phyloP scores from a whole-genome alignment of 2,797 vertebrate genomes.

The Spheniscus humboldti region DNA sequence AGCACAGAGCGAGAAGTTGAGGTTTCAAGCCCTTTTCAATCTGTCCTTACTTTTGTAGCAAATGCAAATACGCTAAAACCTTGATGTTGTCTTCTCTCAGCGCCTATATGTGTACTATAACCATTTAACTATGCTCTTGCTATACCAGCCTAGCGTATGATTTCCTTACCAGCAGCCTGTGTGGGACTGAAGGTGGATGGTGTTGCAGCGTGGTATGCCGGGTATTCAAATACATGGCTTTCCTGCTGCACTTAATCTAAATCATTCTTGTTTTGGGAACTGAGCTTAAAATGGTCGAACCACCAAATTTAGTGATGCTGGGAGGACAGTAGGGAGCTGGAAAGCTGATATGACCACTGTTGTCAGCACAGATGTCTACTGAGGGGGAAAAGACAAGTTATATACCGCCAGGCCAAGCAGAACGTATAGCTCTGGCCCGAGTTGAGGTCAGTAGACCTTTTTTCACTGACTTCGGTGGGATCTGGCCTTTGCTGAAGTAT shows the following conservation, averaged over 20 bases:
- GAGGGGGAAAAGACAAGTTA: neutral
- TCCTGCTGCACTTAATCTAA: neutral
- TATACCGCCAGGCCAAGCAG: neutral
- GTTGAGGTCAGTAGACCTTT: neutral
- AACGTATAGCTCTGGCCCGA: neutral
- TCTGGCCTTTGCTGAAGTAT: neutral
- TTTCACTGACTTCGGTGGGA: neutral
- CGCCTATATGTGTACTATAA: neutral
- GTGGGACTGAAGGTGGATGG: neutral
- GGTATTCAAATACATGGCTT: neutral
- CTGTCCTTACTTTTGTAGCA: neutral
- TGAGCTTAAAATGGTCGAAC: neutral
- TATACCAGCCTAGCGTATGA: neutral
- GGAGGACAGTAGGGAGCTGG: neutral
- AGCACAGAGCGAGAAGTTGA: neutral
- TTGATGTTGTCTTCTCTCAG: neutral
- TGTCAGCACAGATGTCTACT: neutral
- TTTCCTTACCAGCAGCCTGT: neutral
- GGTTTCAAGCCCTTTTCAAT: neutral
- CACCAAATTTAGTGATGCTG: neutral
- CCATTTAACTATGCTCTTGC: neutral
- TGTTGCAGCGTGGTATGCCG: fast-evolving
- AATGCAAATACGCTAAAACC: neutral
- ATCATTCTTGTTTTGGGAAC: neutral
- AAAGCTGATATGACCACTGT: neutral